Evolutionary conservation across 2,113 vertebrate species (phyloP).

Genomic region (Bufo bufo): DNA sequence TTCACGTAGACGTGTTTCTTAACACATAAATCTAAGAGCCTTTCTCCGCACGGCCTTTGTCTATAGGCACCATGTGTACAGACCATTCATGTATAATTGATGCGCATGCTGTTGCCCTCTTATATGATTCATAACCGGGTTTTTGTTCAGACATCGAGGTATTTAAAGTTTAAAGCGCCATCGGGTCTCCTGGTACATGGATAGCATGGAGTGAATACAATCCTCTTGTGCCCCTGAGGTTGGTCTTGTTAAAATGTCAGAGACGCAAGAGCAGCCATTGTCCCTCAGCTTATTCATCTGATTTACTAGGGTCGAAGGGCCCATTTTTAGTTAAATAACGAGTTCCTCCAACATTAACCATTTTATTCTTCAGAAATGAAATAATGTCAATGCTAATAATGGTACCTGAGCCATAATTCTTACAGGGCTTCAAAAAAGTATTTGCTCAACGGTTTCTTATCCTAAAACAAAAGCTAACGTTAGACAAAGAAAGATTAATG

Average conservation of each 20-base stretch:
- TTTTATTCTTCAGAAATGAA: background rate
- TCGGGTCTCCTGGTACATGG: background rate
- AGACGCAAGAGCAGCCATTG: background rate
- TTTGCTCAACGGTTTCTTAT: background rate
- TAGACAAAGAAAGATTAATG: no score
- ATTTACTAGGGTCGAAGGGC: slow-evolving; percentile 2
- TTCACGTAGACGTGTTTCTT: no score
- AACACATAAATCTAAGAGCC: no score
- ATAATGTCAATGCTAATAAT: background rate
- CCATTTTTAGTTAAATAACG: background rate
- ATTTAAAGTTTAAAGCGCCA: slow-evolving; percentile 28
- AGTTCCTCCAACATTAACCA: background rate
- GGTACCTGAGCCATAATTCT: background rate
- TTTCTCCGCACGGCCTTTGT: no score
- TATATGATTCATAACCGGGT: background rate
- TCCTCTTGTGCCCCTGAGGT: background rate
- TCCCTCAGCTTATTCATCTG: background rate
- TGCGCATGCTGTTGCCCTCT: background rate
- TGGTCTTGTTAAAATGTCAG: slow-evolving; percentile 22
- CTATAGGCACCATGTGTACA: background rate
- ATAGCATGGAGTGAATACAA: background rate
- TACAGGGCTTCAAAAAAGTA: background rate
- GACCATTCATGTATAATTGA: background rate
- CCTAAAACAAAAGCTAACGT: no score
- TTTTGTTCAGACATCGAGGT: background rate